These are phyloP conservation scores for Ceratina calcarata DNA, from an alignment of 1,140 invertebrate genomes.

Conservation along the genomic window DNA sequence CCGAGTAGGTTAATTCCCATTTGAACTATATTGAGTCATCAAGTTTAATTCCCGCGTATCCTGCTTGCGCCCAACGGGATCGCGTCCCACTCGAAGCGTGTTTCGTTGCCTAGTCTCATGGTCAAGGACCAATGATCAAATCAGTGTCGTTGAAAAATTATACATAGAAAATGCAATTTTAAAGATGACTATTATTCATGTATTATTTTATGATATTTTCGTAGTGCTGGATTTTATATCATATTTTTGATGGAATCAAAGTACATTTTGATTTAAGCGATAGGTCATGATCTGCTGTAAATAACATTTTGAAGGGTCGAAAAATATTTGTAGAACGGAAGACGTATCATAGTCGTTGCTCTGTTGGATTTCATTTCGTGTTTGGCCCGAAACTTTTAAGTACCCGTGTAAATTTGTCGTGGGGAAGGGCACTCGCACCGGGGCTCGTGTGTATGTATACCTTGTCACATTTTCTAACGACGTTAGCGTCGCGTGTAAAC, in stretches of 20 bases:
- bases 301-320: not conserved
- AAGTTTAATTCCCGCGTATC: conserved; percentile 48
- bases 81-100: conserved; percentile 12
- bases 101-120: conserved; percentile 5
- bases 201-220: not conserved
- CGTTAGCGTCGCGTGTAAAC: conserved; percentile 57
- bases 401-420: conserved; percentile 61
- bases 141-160: not conserved
- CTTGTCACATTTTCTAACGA: conserved; percentile 63
- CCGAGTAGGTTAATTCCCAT: conserved; percentile 48
- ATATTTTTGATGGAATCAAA: not conserved
- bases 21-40: conserved; percentile 51
- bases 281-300: not conserved
- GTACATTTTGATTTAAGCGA: not conserved
- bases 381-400: conserved; percentile 45
- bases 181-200: not conserved
- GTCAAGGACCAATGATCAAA: not conserved
- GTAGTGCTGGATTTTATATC: not conserved
- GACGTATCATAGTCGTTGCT: no score
- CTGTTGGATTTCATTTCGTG: conserved; percentile 36
- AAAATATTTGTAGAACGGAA: conserved; percentile 8
- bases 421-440: conserved; percentile 36
- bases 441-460: conserved; percentile 51
- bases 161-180: not conserved
- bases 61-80: conserved; percentile 16